phyloP scores from a whole-genome alignment of 1,140 invertebrate species.

The Rhyacophila brunnea region DNA sequence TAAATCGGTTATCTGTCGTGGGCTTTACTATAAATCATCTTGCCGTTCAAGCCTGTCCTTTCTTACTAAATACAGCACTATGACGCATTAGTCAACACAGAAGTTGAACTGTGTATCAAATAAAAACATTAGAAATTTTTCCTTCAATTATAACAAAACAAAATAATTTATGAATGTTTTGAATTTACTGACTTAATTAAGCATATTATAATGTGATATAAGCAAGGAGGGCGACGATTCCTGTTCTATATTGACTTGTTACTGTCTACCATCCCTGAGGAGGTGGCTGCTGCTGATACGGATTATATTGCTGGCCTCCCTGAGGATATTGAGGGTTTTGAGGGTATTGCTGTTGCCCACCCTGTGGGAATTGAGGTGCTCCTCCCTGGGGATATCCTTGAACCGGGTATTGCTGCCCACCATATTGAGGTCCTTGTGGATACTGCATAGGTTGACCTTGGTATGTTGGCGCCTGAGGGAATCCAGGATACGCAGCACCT shows the following conservation, averaged over 20 bases:
- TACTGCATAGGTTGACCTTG: constrained; percentile 42
- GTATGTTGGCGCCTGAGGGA: constrained; percentile 39
- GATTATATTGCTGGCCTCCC: constrained; percentile 40
- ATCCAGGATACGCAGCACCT: constrained; percentile 27
- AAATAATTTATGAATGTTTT: too few relatives aligned
- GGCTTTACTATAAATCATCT: too few relatives aligned
- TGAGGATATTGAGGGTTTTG: constrained; percentile 31
- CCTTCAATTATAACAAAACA: too few relatives aligned
- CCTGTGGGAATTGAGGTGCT: constrained; percentile 23
- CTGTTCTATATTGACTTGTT: constrained; percentile 1
- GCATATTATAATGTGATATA: too few relatives aligned
- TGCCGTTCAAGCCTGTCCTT: too few relatives aligned
- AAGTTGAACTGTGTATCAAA: too few relatives aligned
- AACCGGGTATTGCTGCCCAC: constrained; percentile 35
- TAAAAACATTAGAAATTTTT: too few relatives aligned
- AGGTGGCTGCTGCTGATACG: constrained; percentile 42
- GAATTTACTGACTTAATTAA: too few relatives aligned
- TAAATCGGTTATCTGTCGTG: too few relatives aligned
- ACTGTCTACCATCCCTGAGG: constrained; percentile 25
- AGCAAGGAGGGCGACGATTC: not conserved
- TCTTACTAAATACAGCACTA: too few relatives aligned
- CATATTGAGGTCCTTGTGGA: constrained; percentile 30
- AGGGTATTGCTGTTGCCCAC: constrained; percentile 36
- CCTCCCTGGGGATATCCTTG: constrained; percentile 31
- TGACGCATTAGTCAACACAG: too few relatives aligned